A percentile compares a stretch with the other conserved stretches of the same genome.
These are phyloP conservation scores for Tetrax tetrax DNA, from an alignment of 2,113 vertebrate genomes.

Conservation along the genomic window DNA sequence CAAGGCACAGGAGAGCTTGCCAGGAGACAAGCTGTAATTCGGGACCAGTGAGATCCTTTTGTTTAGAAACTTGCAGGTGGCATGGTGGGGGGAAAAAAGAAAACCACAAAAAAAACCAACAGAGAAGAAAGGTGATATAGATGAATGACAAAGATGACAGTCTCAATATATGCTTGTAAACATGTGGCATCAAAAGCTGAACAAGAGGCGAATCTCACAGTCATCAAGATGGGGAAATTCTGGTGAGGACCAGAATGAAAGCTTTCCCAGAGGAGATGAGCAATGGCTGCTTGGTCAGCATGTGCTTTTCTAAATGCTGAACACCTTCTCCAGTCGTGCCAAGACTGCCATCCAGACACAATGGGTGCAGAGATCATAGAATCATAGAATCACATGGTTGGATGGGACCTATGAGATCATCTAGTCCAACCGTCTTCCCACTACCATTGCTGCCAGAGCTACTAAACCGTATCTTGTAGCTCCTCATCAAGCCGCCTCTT, in stretches of 20 bases:
- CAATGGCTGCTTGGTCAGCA: neutral
- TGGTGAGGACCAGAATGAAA: neutral
- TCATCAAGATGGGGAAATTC: neutral
- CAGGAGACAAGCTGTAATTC: neutral
- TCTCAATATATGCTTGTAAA: neutral
- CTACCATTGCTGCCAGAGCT: too few species aligned
- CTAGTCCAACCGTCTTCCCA: too few species aligned
- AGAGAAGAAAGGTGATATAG: neutral
- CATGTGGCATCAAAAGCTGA: neutral
- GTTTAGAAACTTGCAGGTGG: neutral
- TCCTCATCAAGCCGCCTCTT: too few species aligned
- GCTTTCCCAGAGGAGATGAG: neutral
- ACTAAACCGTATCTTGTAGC: too few species aligned
- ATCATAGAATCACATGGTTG: too few species aligned
- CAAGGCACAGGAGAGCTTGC: neutral
- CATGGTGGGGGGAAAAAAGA: neutral
- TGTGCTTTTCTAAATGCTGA: neutral
- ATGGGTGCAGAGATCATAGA: neutral
- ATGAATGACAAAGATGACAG: neutral
- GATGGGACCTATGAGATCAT: too few species aligned
- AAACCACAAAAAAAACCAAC: too few species aligned
- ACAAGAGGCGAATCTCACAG: neutral
- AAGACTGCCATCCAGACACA: neutral
- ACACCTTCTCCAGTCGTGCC: neutral
- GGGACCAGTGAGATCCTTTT: neutral